Base-by-base conservation (phyloP, 1,140 invertebrate species). In the Drosophila bifasciata region DNA sequence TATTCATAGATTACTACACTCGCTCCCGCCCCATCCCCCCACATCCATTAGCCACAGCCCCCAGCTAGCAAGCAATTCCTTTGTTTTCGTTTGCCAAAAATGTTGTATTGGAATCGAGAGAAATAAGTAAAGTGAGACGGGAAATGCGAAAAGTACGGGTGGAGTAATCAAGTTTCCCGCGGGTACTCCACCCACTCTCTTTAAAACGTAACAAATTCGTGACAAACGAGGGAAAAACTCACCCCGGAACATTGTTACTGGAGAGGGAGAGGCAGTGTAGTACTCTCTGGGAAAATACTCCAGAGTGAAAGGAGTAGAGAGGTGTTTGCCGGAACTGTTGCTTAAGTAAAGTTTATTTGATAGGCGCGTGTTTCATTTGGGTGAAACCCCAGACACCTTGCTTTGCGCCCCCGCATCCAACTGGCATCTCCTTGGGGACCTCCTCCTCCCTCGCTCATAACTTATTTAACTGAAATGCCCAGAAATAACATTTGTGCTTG, bases 261-360 rank as follows among this genome's bases (percentile, higher is more conserved):
- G 25, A 5, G 21, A 15, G 23, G 25, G 7, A 0, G 0, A 7
- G 25, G 25, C 0, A 28, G 25, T 25, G 7, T 1, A 7, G 6
- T 28, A n/a, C 28, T 25, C 23, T 2, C 13, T 40, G 25, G 40
- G 46, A 28, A 15, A 15, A 25, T 11, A 17, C 11, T 4, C 40
- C n/a, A n/a, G 5, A 11, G 19, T 36, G 48, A 66, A 48, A 32
- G 28, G 16, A n/a, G 16, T 51, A 41, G 40, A 41, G 40, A 36
- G 40, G 23, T 11, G 46, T 13, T 13, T 9, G 36, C 28, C 32
- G 55, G 21, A 3, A 4, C 43, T 17, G n/a, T 17, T 25, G 25
- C 61, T 51, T 64, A 80, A 80, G 71, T 67, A 72, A 80, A 80
- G 49, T 80, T 80, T 80, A 80, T 80, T 76, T 80, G 78, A 67